Base-by-base conservation (phyloP, 1,140 invertebrate genomes). In the Drosophila eugracilis region DNA sequence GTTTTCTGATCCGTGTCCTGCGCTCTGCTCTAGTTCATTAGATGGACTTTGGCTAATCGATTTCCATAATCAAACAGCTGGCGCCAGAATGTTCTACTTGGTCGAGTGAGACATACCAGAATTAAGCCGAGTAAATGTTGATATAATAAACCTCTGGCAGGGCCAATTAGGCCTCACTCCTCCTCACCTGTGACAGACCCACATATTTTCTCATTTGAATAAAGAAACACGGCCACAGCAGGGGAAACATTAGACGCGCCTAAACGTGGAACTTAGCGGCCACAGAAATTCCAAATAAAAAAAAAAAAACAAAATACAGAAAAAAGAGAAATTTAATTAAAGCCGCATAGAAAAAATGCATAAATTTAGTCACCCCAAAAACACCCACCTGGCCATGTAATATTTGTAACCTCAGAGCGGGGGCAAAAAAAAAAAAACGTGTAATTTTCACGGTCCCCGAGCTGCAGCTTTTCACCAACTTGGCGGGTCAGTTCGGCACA, bases 241-340 rank as follows among this genome's bases (percentile, higher is more conserved):
- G 53, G 47, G 71, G 55, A 58, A 85, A 80, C 76, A 86, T 85
- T 85, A 80, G 80, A 85, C 58, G 58, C 52, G 81, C 83, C 81
- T 86, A 86, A 86, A 83, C 60, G 83, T 60, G 44, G 63, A 86
- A 86, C 88, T 86, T 88, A 86, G 81, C 81, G 77, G 60, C 67
- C 77, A 55, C 67, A 37, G 37, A 50, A 63, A 58, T 47, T 28
- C 42, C 9, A 1, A 45, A 47, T 32, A 62, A 44, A 28, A 72
- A 76, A 66, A 45, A 57, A 75, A 34, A 57, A 39, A 75, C 42
- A 72, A 10, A 72, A 41, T 14, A 58, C 21, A 26, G 4, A 41
- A 49, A 62, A 75, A 75, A 67, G 77, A 86, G 83, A 86, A 86
- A 86, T 86, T 86, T 86, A 88, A 86, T 86, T 86, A 86, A 86